These are phyloP conservation scores for Bos indicus DNA, from an alignment of 2,113 vertebrate genomes.

Conservation along the genomic window DNA sequence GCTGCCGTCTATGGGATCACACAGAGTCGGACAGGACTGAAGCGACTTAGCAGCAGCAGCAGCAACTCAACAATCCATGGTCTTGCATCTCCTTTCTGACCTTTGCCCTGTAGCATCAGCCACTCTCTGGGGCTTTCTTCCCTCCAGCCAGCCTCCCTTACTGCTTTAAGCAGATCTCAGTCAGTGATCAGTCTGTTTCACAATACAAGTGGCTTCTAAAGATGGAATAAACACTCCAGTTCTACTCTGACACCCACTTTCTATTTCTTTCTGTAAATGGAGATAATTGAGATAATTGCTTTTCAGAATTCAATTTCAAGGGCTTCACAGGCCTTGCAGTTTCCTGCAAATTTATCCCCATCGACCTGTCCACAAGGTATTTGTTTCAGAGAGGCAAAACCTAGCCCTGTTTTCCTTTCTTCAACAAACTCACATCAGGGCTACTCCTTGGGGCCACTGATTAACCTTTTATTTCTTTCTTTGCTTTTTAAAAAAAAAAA, in stretches of 20 bases:
- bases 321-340: background rate
- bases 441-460: background rate
- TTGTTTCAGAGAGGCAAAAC: background rate
- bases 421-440: background rate
- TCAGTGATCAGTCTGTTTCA: background rate
- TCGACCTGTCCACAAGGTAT: background rate
- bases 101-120: background rate
- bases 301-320: constrained; percentile 19
- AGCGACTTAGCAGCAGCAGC: no score
- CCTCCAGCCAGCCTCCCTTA: background rate
- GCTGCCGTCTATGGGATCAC: no score
- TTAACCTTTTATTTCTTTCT: background rate
- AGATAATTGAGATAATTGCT: background rate
- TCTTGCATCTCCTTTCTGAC: background rate
- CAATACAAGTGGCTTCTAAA: background rate
- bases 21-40: no score
- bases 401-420: background rate
- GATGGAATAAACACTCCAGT: background rate
- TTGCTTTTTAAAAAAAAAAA: background rate
- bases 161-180: background rate
- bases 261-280: background rate
- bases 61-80: background rate
- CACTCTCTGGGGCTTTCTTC: background rate
- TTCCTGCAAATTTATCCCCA: background rate
- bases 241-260: background rate